These are phyloP conservation scores for Callipepla squamata DNA, from an alignment of 2,113 vertebrate genomes.

Conservation along the genomic window DNA sequence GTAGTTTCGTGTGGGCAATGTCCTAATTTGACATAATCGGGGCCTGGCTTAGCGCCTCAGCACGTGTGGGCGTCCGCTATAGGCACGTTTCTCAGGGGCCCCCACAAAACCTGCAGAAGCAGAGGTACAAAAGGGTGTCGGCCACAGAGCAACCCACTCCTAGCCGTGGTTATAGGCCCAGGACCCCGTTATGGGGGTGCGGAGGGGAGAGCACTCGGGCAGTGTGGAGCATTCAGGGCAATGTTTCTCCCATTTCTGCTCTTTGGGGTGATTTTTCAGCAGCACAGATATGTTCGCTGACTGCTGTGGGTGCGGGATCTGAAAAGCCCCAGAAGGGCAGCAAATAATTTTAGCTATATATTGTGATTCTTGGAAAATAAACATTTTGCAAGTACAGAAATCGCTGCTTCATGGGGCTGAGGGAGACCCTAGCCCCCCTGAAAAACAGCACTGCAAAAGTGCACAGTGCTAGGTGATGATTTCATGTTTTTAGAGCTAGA, in stretches of 20 bases:
- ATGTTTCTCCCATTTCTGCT: background rate
- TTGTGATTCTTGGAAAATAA: constrained; percentile 19
- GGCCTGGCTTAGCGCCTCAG: constrained; percentile 29
- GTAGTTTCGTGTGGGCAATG: background rate
- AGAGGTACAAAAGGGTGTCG: background rate
- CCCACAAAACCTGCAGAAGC: background rate
- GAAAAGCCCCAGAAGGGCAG: background rate
- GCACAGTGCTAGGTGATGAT: background rate
- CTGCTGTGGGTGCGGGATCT: background rate
- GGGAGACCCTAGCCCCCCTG: background rate
- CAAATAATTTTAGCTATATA: constrained; percentile 17
- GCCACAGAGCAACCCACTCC: background rate
- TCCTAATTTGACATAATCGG: constrained; percentile 45
- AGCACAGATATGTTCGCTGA: background rate
- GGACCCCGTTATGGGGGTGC: background rate
- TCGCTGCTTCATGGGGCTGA: background rate
- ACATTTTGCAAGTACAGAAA: background rate
- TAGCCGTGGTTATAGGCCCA: background rate
- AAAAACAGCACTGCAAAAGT: background rate
- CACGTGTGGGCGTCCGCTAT: background rate
- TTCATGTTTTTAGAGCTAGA: background rate
- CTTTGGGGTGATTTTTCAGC: background rate
- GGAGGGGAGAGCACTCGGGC: background rate
- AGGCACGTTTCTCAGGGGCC: background rate
- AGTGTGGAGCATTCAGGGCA: background rate